Evolutionary conservation across 2,113 vertebrate genomes (phyloP), one percentile per base, ranked within the genome.

Genomic region (Cephalopholis sonnerati): DNA sequence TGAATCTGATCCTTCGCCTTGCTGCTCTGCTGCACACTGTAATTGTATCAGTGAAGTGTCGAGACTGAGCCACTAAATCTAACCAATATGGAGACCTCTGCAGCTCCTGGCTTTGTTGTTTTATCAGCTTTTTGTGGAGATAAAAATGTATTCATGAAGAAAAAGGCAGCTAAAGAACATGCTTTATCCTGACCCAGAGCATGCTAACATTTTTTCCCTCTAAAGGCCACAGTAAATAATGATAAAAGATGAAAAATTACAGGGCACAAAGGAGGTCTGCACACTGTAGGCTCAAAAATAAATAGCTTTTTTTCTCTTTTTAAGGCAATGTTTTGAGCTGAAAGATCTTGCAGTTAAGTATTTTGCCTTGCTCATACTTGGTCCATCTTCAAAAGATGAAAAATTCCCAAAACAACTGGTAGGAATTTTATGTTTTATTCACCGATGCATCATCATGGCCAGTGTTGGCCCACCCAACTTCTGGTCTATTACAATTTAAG

Each of bases 71-170:
- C 51, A 25, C 27, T 63, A n/a, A 71, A 65, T 65, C 51, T 44
- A 25, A 39, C 18, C 57, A 15, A 20, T 48, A 36, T 63, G 51
- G 44, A 50, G 58, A 74, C 51, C 12, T 65, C 41, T 44, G 62
- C 25, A 71, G 67, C 44, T 27, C 41, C 74, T 29, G 24, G 63
- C 13, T 70, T 66, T 64, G 57, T 70, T 24, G 58, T 36, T 64
- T 58, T 48, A 69, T 84, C 46, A 46, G n/a, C 39, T 24, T 15
- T n/a, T 24, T 13, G 7, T 67, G 10, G 36, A 81, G 64, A 77
- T 81, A 72, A 75, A 80, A 69, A 62, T 48, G 36, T 61, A 2
- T 61, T 29, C 7, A n/a, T 15, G 46, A 8, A 10, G 53, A 68
- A 12, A 41, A 72, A 58, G 69, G 68, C 53, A 0, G 9, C 1